Base-by-base conservation (phyloP, 2,888 invertebrate genomes). In the Tetragnatha montana region DNA sequence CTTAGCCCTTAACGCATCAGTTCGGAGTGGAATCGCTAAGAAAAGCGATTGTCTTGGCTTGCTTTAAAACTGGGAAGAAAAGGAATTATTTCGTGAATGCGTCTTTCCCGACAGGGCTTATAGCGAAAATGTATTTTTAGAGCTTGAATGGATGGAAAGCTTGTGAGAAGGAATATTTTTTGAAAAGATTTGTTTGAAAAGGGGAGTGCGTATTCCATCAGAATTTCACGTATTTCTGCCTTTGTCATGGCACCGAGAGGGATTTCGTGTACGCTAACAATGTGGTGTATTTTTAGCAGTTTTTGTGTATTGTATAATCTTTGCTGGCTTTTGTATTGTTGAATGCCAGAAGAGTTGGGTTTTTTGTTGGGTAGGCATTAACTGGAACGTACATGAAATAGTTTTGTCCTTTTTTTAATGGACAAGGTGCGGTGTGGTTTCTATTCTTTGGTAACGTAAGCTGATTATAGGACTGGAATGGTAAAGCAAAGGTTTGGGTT, bases 1-100 rank as follows among this genome's bases (percentile, higher is more conserved):
- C 60, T 60, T 60, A 60, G 60, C 60, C 60, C 60, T 60, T 60
- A 60, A 60, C 60, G 60, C 60, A 60, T 60, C 60, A 60, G 60
- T 17, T 10, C 17, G 60, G 8, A 60, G 60, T 17, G 17, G 60
- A 60, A 60, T 60, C 17, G 60, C 60, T 60, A 60, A 60, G 60
- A 60, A 60, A 60, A 60, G 17, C 60, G 60, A 60, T 60, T 60
- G 60, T 60, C 60, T 60, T 60, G 14, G 60, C 60, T 60, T 60
- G 60, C 60, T 10, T 60, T 60, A 60, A 60, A 60, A 60, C 14
- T 17, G 60, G 60, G 17, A 60, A 17, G 17, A 60, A 60, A 60
- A 60, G 12, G 17, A 60, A 60, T 60, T 60, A 60, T 60, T 60
- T 60, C 60, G 60, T 35, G 10, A 60, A 60, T 10, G 10, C 60